Conservation (phyloP, 1,140 invertebrate species). For the Melipona quadrifasciata region DNA sequence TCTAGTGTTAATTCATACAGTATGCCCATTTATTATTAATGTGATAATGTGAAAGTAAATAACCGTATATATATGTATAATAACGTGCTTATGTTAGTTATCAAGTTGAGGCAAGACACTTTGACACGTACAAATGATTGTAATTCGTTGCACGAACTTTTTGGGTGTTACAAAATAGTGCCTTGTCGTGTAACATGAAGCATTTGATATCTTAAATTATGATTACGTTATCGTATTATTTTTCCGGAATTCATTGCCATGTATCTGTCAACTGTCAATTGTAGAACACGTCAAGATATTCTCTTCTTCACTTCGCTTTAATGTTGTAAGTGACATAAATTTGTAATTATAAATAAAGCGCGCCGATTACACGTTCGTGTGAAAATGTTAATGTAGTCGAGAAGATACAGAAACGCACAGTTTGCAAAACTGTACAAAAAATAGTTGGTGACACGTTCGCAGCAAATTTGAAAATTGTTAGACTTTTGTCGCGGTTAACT, state of each 20-base stretch:
- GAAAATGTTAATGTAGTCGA: not conserved
- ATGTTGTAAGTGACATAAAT: conserved; percentile 41
- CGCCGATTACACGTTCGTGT: not conserved
- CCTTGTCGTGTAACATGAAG: not conserved
- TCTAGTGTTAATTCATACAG: conserved; percentile 18
- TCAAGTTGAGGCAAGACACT: not conserved
- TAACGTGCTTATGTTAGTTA: conserved; percentile 12
- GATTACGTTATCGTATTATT: conserved; percentile 4
- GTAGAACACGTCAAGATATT: conserved; percentile 2
- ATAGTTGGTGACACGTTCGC: not conserved
- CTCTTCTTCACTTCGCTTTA: not conserved
- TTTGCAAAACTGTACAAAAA: not conserved
- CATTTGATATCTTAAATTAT: conserved; percentile 34
- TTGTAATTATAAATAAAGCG: not conserved
- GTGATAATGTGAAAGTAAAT: conserved; percentile 43
- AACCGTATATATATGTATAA: conserved; percentile 16
- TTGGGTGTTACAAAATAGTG: conserved; percentile 29
- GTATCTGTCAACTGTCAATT: conserved; percentile 54
- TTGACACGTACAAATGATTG: conserved; percentile 28
- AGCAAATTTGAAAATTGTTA: not conserved
- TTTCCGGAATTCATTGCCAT: not conserved
- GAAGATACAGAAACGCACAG: not conserved
- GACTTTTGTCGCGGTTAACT: not conserved
- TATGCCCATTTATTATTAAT: conserved; percentile 20
- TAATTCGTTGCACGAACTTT: conserved; percentile 28